Base-by-base conservation (phyloP, 23 tunicate genomes). In the Styela plicata region DNA sequence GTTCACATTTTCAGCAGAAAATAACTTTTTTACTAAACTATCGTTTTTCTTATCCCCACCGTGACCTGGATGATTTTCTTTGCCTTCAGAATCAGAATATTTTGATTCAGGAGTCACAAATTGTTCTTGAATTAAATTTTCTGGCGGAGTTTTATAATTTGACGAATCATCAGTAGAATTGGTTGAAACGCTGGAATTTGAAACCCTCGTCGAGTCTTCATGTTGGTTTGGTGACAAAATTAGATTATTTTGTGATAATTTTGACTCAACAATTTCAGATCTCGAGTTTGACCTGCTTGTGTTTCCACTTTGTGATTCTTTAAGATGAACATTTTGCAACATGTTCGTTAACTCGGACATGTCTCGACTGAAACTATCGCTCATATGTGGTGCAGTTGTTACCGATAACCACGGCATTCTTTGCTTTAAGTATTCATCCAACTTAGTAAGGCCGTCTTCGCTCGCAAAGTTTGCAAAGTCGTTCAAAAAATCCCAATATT, bases 401-500 rank as follows among this genome's bases (percentile, higher is more conserved):
- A 44, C 13, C 7, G 7, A 5, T 7, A 44, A 5, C 13, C 7
- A 44, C 7, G 57, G 57, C 57, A 44, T 44, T 44, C 53, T 69
- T 33, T 86, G 33, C 33, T 35, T 52, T 36, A 91, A 67, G 69
- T 83, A 88, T 17, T 74, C 63, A 36, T 93, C 93, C 34, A 93
- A 63, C 30, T 62, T 65, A 24, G 32, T 0, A 26, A 93, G 70
- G 18, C 98, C 93, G 23, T 78, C 85, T 22, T 69, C 62, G 27
- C 75, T 88, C 7, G 89, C 34, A 68, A 93, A 82, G 65, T 93
- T 89, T 71, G 98, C 93, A 65, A 64, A 93, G 31, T 77, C 74
- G n/a, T 69, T 71, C 66, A 93, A 34, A 37, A 93, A 93, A 20
- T 88, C 89, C 98, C 98, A 93, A 64, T 83, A 88, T 70, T 93